Evolutionary conservation across 2,888 invertebrate species (phyloP), one percentile per base, ranked within the genome.

Genomic region (Eupithecia vulgata): DNA sequence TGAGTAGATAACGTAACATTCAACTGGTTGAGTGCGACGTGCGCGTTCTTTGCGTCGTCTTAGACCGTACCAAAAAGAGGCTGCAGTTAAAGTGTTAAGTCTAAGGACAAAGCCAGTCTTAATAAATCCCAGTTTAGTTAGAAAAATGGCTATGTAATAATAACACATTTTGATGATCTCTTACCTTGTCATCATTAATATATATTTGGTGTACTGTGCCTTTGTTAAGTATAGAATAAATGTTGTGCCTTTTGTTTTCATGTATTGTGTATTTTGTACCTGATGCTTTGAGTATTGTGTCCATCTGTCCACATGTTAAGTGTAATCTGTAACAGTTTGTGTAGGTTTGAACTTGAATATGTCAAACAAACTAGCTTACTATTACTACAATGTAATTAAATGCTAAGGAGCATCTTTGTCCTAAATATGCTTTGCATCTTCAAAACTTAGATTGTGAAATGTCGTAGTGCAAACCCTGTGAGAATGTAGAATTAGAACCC

Each of bases 171-270:
- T 3, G 5, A 52, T 25, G 57, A 35, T 64, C 35, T 64, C 35
- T 37, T 34, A 61, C 34, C n/a, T 25, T 37, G n/a, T 37, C 25
- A 37, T 40, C n/a, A 65, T 40, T 13, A 65, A 21, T 73, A 64
- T 67, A 64, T 75, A 88, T 88, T 91, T 87, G 83, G 87, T 90
- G 88, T 91, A 91, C 88, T 88, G 93, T 94, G 93, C 93, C 93
- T 93, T 93, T 89, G 79, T 86, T 89, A 89, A 88, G 71, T 81
- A 87, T 91, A 91, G 88, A 85, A 90, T 90, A 87, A 91, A 90
- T 90, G 87, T 92, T 87, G 93, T 94, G 93, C 93, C 93, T 93
- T 93, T 93, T 91, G 84, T 86, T 92, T 75, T 92, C 79, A 83
- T 88, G 84, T 80, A 82, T 40, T 52, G 35, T 68, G 67, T 72